Evolutionary conservation across 2,113 vertebrate species (phyloP), one percentile per base, ranked within the genome.

Genomic region (Synodontis membranacea): DNA sequence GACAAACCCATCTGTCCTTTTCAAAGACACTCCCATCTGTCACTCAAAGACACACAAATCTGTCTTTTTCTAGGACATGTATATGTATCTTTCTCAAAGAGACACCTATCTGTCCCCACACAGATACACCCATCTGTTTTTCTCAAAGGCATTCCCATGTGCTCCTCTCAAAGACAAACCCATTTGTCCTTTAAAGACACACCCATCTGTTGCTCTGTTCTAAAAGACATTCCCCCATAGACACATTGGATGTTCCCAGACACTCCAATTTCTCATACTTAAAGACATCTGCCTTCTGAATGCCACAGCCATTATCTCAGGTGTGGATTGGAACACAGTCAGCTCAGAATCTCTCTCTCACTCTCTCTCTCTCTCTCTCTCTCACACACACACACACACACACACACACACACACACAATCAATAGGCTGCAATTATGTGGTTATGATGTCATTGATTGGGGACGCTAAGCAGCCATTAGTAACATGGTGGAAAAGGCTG

Each of bases 361-460:
- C n/a, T n/a, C n/a, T n/a, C n/a, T n/a, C n/a, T n/a, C n/a, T n/a
- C n/a, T n/a, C n/a, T n/a, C n/a, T n/a, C n/a, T n/a, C n/a, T n/a
- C n/a, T n/a, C 42, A 84, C 68, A 81, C 37, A 50, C 75, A 85
- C 87, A 87, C 88, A 86, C 88, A 74, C 88, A 84, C 86, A 88
- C 72, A 84, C 85, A 37, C 87, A 76, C 84, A 85, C 56, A 75
- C 37, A 70, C 88, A 76, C 89, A 60, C 80, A 83, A 64, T 89
- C 62, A 92, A 90, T 91, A 95, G 92, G 93, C 83, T 93, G 91
- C 91, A 94, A 95, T 95, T 94, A 94, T 95, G 93, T 94, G 93
- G 94, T 93, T 91, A 94, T 95, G 95, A 95, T 94, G 94, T 94
- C 94, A 95, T 92, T 91, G 93, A 93, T 94, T 94, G 93, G 88